These are phyloP conservation scores for Boloria euphrosyne DNA, from an alignment of 2,888 invertebrate genomes.

Conservation along the genomic window DNA sequence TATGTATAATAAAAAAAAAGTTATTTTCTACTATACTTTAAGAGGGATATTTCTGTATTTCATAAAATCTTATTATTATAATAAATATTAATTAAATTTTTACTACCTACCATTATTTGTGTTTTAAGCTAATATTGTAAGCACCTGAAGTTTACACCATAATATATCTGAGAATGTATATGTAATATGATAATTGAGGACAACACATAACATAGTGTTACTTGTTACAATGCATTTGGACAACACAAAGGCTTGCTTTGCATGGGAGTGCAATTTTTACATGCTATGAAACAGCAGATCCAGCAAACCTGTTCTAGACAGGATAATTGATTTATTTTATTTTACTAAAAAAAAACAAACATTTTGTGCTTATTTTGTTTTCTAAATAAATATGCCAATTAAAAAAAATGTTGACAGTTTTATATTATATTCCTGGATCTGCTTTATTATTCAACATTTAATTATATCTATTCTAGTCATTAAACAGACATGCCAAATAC, in stretches of 20 bases:
- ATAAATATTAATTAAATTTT: no score
- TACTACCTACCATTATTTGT: no score
- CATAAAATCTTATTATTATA: no score
- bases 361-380: background rate
- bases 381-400: background rate
- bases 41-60: no score
- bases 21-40: no score
- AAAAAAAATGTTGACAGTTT: background rate
- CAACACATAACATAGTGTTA: constrained; percentile 44
- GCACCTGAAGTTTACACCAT: background rate
- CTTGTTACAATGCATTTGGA: constrained; percentile 53
- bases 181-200: constrained; percentile 23
- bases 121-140: background rate
- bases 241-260: constrained; percentile 59
- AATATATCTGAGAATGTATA: no score
- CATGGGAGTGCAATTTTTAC: constrained; percentile 26
- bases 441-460: constrained; percentile 17
- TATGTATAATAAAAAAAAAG: no score
- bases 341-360: constrained; percentile 1
- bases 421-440: constrained; percentile 21
- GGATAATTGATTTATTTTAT: constrained; percentile 27
- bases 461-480: constrained; percentile 11
- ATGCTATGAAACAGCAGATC: constrained; percentile 31
- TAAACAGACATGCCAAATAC: constrained; percentile 36
- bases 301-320: constrained; percentile 18